Conservation (phyloP, 2,797 vertebrate genomes). For the Sternotherus odoratus region DNA sequence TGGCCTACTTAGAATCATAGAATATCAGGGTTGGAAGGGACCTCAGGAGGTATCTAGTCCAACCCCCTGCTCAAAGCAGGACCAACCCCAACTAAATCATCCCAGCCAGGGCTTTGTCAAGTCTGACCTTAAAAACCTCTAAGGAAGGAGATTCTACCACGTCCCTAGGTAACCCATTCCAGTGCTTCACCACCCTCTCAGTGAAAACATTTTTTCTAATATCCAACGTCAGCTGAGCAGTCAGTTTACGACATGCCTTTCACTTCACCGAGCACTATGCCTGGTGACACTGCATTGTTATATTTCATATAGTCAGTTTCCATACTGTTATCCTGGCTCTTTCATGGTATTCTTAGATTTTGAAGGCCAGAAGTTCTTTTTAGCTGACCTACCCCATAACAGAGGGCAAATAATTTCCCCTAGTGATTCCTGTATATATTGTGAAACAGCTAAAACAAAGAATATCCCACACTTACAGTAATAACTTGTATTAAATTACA, state of each 20-base stretch:
- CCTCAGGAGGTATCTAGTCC: too few relatives aligned
- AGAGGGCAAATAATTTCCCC: neutral
- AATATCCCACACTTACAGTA: neutral
- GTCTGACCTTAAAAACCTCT: too few relatives aligned
- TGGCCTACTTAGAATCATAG: neutral
- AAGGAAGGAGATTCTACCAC: too few relatives aligned
- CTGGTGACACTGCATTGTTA: neutral
- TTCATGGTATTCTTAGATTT: neutral
- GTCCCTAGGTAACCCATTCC: too few relatives aligned
- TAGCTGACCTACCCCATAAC: neutral
- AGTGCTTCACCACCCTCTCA: too few relatives aligned
- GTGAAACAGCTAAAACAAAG: neutral
- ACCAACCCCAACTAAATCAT: too few relatives aligned
- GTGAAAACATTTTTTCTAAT: too few relatives aligned
- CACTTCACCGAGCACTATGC: neutral
- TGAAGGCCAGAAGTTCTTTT: neutral
- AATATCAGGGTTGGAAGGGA: too few relatives aligned
- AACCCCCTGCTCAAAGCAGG: too few relatives aligned
- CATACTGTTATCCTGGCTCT: neutral
- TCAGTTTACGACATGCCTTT: neutral
- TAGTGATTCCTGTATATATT: neutral
- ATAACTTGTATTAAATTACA: neutral
- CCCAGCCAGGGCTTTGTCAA: too few relatives aligned
- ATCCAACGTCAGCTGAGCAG: neutral
- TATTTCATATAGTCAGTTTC: neutral